Conservation (phyloP, 2,888 invertebrate genomes). For the Chrysotoxum bicinctum region DNA sequence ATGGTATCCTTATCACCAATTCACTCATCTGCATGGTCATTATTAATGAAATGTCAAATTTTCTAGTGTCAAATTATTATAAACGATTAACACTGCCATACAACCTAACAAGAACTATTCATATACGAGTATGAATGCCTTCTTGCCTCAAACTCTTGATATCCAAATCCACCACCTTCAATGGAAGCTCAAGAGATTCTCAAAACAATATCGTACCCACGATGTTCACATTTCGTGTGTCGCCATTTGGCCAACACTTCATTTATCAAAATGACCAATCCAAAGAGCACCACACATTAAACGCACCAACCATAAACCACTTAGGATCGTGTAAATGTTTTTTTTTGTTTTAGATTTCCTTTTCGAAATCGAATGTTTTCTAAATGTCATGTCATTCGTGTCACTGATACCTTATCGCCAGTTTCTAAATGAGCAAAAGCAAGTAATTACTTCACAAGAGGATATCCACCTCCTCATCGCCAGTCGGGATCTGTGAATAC, state of each 20-base stretch:
- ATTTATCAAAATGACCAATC: slow-evolving; percentile 68
- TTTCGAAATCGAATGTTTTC: slow-evolving; percentile 65
- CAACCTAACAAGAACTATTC: slow-evolving; percentile 19
- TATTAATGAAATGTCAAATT: slow-evolving; percentile 68
- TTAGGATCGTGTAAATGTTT: slow-evolving; percentile 47
- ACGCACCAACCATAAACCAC: slow-evolving; percentile 59
- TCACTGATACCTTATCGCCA: slow-evolving; percentile 67
- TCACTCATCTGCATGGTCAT: slow-evolving; percentile 30
- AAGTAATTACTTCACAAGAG: slow-evolving; percentile 57
- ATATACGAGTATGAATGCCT: not conserved
- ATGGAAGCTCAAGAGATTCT: not conserved
- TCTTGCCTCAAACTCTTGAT: slow-evolving; percentile 5
- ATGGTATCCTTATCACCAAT: slow-evolving; percentile 23
- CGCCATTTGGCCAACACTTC: slow-evolving; percentile 60
- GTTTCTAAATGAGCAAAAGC: slow-evolving; percentile 69
- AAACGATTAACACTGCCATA: slow-evolving; percentile 35
- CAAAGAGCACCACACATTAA: slow-evolving; percentile 40
- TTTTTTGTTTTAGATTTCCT: slow-evolving; percentile 23
- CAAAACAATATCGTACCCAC: slow-evolving; percentile 28
- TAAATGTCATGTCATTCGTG: slow-evolving; percentile 68
- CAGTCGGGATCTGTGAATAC: slow-evolving; percentile 15
- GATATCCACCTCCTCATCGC: slow-evolving; percentile 36
- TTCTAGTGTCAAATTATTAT: slow-evolving; percentile 60
- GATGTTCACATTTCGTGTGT: slow-evolving; percentile 62
- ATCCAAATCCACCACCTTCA: slow-evolving; percentile 13